A percentile compares a stretch with the other conserved stretches of the same genome.
Conservation (phyloP, 1,140 invertebrate genomes). For the Piezodorus guildinii region DNA sequence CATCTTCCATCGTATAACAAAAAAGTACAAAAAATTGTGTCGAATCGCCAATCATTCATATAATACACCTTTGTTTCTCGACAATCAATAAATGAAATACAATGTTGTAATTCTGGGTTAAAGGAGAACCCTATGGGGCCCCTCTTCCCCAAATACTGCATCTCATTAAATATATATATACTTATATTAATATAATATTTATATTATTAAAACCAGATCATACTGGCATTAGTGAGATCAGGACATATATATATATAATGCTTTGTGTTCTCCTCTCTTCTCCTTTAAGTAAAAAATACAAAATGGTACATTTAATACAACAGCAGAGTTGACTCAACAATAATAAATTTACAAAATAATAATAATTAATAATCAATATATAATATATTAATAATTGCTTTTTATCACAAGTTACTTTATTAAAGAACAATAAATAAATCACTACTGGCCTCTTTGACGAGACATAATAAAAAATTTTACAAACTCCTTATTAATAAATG, state of each 20-base stretch:
- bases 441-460: constrained; percentile 5
- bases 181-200: constrained; percentile 14
- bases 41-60: constrained; percentile 8
- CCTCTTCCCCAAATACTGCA: constrained; percentile 10
- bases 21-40: constrained; percentile 16
- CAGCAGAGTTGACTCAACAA: constrained; percentile 17
- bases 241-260: constrained; percentile 14
- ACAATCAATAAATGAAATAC: constrained; percentile 11
- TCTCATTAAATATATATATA: constrained; percentile 10
- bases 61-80: constrained; percentile 2
- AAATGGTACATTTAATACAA: constrained; percentile 16
- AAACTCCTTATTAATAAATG: constrained; percentile 9
- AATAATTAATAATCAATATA: constrained; percentile 11
- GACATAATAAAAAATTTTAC: background rate
- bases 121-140: background rate
- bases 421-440: constrained; percentile 13
- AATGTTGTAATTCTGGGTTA: background rate
- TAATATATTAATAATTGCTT: constrained; percentile 16
- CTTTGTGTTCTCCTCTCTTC: constrained; percentile 11
- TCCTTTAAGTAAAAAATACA: constrained; percentile 15
- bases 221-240: constrained; percentile 13
- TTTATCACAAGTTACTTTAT: constrained; percentile 14
- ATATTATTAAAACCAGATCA: constrained; percentile 15
- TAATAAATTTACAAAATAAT: constrained; percentile 15
- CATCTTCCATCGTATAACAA: constrained; percentile 14